Evolutionary conservation across 2,888 invertebrate genomes (phyloP).

Genomic region (Nysson spinosus): DNA sequence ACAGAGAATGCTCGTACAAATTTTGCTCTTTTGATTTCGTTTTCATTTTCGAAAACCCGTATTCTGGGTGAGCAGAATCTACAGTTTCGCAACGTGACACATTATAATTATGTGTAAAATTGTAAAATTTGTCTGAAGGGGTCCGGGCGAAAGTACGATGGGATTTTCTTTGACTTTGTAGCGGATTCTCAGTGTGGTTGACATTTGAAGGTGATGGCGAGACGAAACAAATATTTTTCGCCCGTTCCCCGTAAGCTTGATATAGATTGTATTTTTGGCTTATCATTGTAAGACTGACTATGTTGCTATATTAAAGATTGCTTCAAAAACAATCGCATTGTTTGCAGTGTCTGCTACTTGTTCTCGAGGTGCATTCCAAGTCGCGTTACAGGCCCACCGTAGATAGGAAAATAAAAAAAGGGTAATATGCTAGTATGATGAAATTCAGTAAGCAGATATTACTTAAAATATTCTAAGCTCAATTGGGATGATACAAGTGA

Average conservation of each 20-base stretch:
- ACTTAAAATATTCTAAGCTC: too few relatives aligned
- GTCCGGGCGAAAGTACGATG: conserved; percentile 61
- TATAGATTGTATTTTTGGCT: conserved; percentile 76
- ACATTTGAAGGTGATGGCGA: conserved; percentile 14
- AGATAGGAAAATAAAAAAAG: not conserved
- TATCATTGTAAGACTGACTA: conserved; percentile 77
- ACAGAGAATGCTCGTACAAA: conserved; percentile 6
- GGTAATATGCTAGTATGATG: too few relatives aligned
- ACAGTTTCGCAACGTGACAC: conserved; percentile 54
- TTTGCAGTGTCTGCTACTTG: not conserved
- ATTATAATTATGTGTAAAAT: conserved; percentile 71
- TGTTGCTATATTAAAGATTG: conserved; percentile 77
- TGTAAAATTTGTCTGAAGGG: conserved; percentile 69
- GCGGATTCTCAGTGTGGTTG: not conserved
- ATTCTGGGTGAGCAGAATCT: conserved; percentile 44
- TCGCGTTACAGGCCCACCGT: too few relatives aligned
- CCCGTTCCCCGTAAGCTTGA: conserved; percentile 58
- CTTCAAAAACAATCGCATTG: conserved; percentile 66
- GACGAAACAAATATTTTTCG: conserved; percentile 43
- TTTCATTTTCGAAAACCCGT: conserved; percentile 23
- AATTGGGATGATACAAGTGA: too few relatives aligned
- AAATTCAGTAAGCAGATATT: too few relatives aligned
- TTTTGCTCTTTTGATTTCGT: conserved; percentile 4
- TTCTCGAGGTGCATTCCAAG: too few relatives aligned
- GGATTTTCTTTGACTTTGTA: conserved; percentile 37